Evolutionary conservation across 2,888 invertebrate genomes (phyloP).

Genomic region (Nemoura dubitans): DNA sequence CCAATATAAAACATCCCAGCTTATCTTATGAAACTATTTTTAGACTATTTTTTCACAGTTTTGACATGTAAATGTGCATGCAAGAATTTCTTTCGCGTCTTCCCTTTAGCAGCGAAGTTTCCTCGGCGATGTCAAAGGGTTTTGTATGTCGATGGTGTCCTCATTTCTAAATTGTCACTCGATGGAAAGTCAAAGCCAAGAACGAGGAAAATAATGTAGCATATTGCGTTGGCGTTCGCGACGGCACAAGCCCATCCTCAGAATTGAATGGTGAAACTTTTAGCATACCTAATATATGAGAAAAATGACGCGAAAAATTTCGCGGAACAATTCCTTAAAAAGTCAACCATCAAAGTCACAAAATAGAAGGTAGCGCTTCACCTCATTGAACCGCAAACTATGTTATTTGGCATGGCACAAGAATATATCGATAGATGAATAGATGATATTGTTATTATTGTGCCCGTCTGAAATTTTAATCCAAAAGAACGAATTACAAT

Average conservation of each 20-base stretch:
- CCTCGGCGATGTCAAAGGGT: not conserved
- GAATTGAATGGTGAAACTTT: not conserved
- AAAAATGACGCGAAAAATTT: not conserved
- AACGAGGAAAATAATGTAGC: not conserved
- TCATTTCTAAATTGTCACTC: constrained; percentile 12
- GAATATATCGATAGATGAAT: too few species aligned
- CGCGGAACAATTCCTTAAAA: not conserved
- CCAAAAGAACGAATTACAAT: too few species aligned
- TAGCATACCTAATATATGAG: not conserved
- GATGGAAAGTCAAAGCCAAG: not conserved
- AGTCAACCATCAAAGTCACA: not conserved
- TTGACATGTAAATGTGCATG: not conserved
- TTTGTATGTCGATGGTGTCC: not conserved
- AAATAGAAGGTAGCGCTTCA: not conserved
- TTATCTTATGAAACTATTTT: not conserved
- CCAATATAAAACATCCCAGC: not conserved
- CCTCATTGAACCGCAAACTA: too few species aligned
- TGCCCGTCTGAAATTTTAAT: too few species aligned
- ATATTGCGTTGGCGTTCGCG: not conserved
- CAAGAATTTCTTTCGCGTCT: not conserved
- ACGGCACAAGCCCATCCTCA: not conserved
- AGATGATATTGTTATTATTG: too few species aligned
- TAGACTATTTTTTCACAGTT: not conserved
- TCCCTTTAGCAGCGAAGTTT: not conserved
- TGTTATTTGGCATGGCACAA: too few species aligned